Percentiles rank a stretch among this genome's conserved stretches.
Evolutionary conservation across 2,113 vertebrate species (phyloP).

Genomic region (Mola mola): DNA sequence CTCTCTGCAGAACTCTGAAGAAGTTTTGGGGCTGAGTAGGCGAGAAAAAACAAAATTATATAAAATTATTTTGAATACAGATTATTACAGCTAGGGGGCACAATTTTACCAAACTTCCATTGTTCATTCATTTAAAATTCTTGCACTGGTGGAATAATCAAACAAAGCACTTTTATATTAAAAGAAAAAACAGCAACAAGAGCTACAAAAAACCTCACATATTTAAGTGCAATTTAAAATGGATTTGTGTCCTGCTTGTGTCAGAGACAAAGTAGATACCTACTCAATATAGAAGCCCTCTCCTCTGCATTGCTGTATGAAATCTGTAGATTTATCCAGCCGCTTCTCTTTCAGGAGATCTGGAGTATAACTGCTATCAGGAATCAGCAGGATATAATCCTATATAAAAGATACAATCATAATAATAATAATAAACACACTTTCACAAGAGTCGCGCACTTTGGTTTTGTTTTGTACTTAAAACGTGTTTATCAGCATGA

Average conservation of each 20-base stretch:
- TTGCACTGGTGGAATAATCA: not conserved
- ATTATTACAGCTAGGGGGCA: constrained; percentile 58
- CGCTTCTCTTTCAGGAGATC: constrained; percentile 84
- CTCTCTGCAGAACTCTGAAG: constrained; percentile 86
- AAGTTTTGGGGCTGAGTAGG: constrained; percentile 78
- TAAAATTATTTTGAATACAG: not conserved
- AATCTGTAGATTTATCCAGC: constrained; percentile 88
- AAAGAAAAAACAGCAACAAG: not conserved
- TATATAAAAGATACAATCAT: constrained; percentile 69
- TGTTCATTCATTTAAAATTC: not conserved
- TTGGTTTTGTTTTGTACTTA: not conserved
- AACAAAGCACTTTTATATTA: not conserved
- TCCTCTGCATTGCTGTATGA: constrained; percentile 87
- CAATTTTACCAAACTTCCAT: constrained; percentile 34
- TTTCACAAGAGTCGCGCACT: not conserved
- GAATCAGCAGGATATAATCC: constrained; percentile 89
- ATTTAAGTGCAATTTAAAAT: too few relatives aligned
- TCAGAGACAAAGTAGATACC: constrained; percentile 59
- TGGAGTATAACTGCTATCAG: constrained; percentile 83
- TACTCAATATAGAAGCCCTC: constrained; percentile 91
- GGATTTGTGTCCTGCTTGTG: constrained; percentile 2
- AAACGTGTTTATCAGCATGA: not conserved
- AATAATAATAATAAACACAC: constrained; percentile 9
- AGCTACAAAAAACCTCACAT: too few relatives aligned
- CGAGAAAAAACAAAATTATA: not conserved